phyloP scores from a whole-genome alignment of 1,140 invertebrate species.

The Hyphantria cunea region DNA sequence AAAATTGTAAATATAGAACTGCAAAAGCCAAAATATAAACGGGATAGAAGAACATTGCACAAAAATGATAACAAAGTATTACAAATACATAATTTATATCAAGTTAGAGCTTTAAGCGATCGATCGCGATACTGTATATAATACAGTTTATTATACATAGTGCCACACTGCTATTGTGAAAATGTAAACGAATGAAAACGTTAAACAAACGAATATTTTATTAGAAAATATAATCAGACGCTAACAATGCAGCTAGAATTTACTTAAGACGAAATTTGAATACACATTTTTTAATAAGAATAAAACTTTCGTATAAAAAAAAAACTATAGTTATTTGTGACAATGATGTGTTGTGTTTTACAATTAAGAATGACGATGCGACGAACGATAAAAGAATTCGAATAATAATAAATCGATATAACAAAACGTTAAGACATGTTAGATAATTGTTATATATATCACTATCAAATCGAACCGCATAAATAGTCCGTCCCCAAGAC shows the following conservation, averaged over 20 bases:
- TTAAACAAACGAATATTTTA: conserved; percentile 23
- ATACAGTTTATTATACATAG: conserved; percentile 66
- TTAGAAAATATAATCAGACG: conserved; percentile 14
- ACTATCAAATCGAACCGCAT: conserved; percentile 10
- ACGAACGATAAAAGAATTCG: conserved; percentile 18
- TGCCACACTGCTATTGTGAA: conserved; percentile 52
- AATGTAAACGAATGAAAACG: conserved; percentile 18
- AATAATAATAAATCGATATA: neutral
- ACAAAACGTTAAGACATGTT: neutral
- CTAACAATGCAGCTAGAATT: conserved; percentile 23
- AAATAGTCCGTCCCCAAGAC: conserved; percentile 56
- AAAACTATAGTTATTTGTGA: neutral
- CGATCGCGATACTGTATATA: conserved; percentile 67
- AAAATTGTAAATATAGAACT: conserved; percentile 49
- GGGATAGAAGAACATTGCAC: conserved; percentile 55
- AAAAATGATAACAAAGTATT: conserved; percentile 60
- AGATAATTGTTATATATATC: conserved; percentile 1
- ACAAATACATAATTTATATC: conserved; percentile 76
- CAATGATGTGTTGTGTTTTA: conserved; percentile 8
- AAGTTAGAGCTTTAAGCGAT: conserved; percentile 73
- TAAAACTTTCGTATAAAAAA: neutral
- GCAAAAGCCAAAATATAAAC: conserved; percentile 3
- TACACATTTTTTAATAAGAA: conserved; percentile 8
- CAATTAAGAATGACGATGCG: conserved; percentile 20
- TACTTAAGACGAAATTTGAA: conserved; percentile 10